Percentiles rank a stretch among this genome's conserved stretches.
phyloP scores from a whole-genome alignment of 2,888 invertebrate genomes.

The Macaria notata region DNA sequence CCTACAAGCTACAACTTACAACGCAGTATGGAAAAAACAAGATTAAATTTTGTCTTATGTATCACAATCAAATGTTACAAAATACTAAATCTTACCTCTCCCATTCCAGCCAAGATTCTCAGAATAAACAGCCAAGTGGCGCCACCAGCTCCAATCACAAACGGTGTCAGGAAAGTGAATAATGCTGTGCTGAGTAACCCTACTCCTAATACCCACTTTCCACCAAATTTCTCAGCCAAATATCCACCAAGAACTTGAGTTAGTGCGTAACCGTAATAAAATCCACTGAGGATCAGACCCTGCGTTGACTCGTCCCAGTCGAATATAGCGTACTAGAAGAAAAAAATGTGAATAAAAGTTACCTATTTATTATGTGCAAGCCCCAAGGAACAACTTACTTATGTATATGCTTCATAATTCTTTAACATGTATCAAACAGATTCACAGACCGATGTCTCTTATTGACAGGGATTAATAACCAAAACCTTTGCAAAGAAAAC shows the following conservation, averaged over 20 bases:
- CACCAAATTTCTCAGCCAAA: conserved; percentile 91
- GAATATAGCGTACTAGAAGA: conserved; percentile 70
- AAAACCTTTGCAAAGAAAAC: too few relatives aligned
- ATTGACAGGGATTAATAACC: too few relatives aligned
- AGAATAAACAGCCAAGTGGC: conserved; percentile 79
- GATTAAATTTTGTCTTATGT: too few relatives aligned
- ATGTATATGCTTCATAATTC: too few relatives aligned
- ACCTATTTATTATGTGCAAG: too few relatives aligned
- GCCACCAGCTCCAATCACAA: conserved; percentile 83
- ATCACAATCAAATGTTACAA: too few relatives aligned
- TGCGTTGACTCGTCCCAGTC: conserved; percentile 87
- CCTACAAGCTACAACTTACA: too few relatives aligned
- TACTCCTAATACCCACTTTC: conserved; percentile 91
- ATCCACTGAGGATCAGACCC: conserved; percentile 90
- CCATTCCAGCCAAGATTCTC: conserved; percentile 89
- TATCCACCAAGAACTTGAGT: conserved; percentile 93
- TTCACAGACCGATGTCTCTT: too few relatives aligned
- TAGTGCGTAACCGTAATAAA: conserved; percentile 92
- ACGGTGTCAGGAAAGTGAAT: conserved; percentile 90
- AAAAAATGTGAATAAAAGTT: too few relatives aligned
- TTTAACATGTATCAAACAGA: too few relatives aligned
- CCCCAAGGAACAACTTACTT: too few relatives aligned
- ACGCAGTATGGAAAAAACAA: too few relatives aligned
- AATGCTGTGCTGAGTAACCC: conserved; percentile 91
- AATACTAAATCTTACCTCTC: conserved; percentile 87